Base-by-base conservation (phyloP, 2,113 vertebrate genomes). In the Pica pica region DNA sequence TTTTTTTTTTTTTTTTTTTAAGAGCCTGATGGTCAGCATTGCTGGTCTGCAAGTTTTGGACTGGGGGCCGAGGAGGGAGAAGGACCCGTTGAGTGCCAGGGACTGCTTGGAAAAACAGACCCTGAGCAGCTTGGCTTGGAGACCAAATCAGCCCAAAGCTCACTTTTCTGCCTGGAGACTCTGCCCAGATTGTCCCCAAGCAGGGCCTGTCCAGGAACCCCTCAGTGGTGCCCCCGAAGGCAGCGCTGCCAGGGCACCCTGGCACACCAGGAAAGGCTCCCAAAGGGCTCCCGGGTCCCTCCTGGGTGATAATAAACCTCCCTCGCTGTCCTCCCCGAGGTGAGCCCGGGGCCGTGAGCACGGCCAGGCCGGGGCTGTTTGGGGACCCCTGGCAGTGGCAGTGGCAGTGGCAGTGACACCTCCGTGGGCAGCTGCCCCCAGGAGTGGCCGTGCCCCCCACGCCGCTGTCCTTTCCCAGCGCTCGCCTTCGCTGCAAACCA, bases 401-500 rank as follows among this genome's bases (percentile, higher is more conserved):
- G 44, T 44, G 85, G 87, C 93, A 31, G 52, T 82, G 79, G 46
- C 47, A 13, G 12, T 49, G 47, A 93, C 96, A 97, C 97, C 95
- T 98, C 94, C 35, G 52, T 59, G 63, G 95, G 94, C 96, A 95
- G 79, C 81, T 16, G 39, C 27, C 90, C 79, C 79, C 91, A 73
- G 46, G 4, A 0, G 9, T 8, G 63, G 33, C 73, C 93, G 95
- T 98, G 96, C 84, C 84, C 96, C 88, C 89, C n/a, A 15, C 27
- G 35, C 91, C 46, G 87, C 96, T 98, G 98, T 97, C 97, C 97
- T 98, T 97, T 95, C 94, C 76, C 94, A 76, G 96, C 20, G 94
- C 88, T 97, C 97, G 97, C 98, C 99, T 98, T 97, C 98, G 98
- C 98, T 98, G 98, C 97, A 97, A 98, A 98, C 96, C 98, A 98